phyloP scores from a whole-genome alignment of 2,888 invertebrate genomes.

The Drosophila demipolita region DNA sequence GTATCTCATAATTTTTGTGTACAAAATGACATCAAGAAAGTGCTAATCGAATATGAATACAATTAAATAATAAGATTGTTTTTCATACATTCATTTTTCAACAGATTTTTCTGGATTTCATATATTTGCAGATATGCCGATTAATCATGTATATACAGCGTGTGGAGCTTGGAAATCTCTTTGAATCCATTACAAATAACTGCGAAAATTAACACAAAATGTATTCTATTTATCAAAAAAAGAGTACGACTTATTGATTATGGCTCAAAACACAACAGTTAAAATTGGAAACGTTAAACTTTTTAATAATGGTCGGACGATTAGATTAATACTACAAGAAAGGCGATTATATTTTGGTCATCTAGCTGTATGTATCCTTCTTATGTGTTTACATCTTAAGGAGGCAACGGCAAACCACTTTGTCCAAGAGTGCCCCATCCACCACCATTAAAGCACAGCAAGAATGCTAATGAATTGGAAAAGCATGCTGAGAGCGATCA shows the following conservation, averaged over 20 bases:
- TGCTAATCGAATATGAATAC: neutral
- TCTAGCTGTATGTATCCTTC: neutral
- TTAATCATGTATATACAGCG: neutral
- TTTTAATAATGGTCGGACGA: neutral
- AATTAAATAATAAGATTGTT: neutral
- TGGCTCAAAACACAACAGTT: neutral
- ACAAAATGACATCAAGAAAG: neutral
- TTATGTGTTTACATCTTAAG: neutral
- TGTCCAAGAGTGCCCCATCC: neutral
- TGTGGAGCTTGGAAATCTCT: neutral
- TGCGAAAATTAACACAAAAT: neutral
- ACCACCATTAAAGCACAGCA: neutral
- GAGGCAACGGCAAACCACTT: neutral
- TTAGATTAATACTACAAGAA: neutral
- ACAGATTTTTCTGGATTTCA: neutral
- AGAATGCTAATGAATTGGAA: constrained; percentile 1
- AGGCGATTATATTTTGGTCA: neutral
- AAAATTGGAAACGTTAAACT: neutral
- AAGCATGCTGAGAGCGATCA: constrained; percentile 1
- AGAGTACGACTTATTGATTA: neutral
- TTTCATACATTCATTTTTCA: neutral
- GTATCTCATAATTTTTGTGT: neutral
- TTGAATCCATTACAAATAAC: neutral
- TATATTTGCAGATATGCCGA: neutral
- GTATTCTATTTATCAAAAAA: neutral